Percentiles rank a stretch among this genome's conserved stretches.
phyloP scores from a whole-genome alignment of 2,888 invertebrate genomes.

The Micropterix aruncella region DNA sequence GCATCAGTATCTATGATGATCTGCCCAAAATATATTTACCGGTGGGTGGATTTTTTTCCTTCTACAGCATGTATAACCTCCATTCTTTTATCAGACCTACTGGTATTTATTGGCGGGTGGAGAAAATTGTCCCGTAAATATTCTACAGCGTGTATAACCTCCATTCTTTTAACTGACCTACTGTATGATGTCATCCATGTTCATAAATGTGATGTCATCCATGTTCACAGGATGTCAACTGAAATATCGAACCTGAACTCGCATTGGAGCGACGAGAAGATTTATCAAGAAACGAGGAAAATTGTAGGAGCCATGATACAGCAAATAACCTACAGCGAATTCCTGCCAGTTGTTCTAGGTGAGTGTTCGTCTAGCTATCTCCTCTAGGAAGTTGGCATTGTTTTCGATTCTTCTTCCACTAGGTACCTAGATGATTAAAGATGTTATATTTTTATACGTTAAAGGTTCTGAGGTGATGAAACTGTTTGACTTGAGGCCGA shows the following conservation, averaged over 20 bases:
- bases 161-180: no score
- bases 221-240: constrained; percentile 46
- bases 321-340: constrained; percentile 74
- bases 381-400: no score
- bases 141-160: no score
- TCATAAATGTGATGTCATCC: no score
- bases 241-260: constrained; percentile 59
- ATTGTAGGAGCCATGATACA: constrained; percentile 72
- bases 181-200: no score
- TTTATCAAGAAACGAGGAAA: constrained; percentile 72
- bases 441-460: constrained; percentile 8
- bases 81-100: constrained; percentile 27
- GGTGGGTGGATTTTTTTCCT: no score
- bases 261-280: constrained; percentile 79
- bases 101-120: constrained; percentile 26
- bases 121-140: no score
- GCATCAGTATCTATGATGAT: no score
- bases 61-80: no score
- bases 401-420: no score
- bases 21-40: no score
- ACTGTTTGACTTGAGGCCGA: constrained; percentile 58
- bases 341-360: constrained; percentile 68
- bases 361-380: no score
- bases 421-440: not conserved
- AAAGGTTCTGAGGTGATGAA: constrained; percentile 57